Evolutionary conservation across 2,888 invertebrate genomes (phyloP).

Genomic region (Dolichopus griseipennis): DNA sequence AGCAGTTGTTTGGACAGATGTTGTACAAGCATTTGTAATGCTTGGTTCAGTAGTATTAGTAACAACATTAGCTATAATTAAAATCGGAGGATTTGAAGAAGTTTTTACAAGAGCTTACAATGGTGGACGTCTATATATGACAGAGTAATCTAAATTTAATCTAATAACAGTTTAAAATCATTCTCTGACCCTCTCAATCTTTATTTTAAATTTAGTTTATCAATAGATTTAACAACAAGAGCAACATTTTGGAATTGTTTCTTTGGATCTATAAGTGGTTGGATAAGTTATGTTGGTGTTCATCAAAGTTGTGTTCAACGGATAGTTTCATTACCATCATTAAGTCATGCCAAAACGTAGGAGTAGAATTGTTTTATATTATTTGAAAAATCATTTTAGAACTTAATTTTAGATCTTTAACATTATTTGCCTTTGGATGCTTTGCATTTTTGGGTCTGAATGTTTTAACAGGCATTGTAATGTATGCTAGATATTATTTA

Average conservation of each 20-base stretch:
- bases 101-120: constrained; percentile 36
- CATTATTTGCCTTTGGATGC: constrained; percentile 49
- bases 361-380: background rate
- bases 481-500: constrained; percentile 49
- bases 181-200: background rate
- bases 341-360: constrained; percentile 49
- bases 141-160: constrained; percentile 33
- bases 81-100: constrained; percentile 40
- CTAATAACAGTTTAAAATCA: background rate
- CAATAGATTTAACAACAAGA: constrained; percentile 51
- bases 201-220: constrained; percentile 44
- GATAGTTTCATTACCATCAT: constrained; percentile 53
- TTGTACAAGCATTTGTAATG: constrained; percentile 43
- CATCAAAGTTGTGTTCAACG: constrained; percentile 68
- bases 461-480: constrained; percentile 51
- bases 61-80: constrained; percentile 37
- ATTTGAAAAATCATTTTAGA: background rate
- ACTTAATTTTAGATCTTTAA: constrained; percentile 42
- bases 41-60: constrained; percentile 39
- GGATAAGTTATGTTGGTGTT: constrained; percentile 55
- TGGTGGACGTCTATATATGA: constrained; percentile 38
- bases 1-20: constrained; percentile 49
- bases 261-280: constrained; percentile 50
- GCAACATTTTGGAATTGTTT: constrained; percentile 57
- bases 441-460: constrained; percentile 49